These are phyloP conservation scores for Agrilus biguttatus DNA, from an alignment of 2,888 invertebrate species.

Conservation along the genomic window DNA sequence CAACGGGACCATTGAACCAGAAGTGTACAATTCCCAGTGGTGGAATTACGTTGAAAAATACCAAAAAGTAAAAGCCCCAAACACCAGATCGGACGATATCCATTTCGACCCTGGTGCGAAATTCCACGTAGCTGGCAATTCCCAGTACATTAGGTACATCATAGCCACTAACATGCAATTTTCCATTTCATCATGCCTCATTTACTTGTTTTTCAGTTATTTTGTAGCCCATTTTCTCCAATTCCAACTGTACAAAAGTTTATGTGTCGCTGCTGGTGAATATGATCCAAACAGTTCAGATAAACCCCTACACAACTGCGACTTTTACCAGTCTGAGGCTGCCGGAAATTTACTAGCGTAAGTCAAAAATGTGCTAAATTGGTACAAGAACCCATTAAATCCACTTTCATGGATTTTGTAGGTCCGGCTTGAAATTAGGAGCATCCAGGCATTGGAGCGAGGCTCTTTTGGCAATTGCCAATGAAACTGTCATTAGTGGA, in stretches of 20 bases:
- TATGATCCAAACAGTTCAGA: slow-evolving; percentile 35
- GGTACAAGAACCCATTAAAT: too few relatives aligned
- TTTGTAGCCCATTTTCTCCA: slow-evolving; percentile 58
- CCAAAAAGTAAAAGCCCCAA: slow-evolving; percentile 31
- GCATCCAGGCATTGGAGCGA: slow-evolving; percentile 39
- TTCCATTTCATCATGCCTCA: too few relatives aligned
- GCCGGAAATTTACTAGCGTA: slow-evolving; percentile 38
- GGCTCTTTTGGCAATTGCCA: slow-evolving; percentile 42
- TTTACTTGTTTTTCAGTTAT: slow-evolving; percentile 31
- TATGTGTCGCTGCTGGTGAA: slow-evolving; percentile 43
- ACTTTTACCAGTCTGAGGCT: slow-evolving; percentile 16
- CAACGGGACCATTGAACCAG: slow-evolving; percentile 26
- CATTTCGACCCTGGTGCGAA: slow-evolving; percentile 36
- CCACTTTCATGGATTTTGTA: slow-evolving; percentile 16
- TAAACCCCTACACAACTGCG: slow-evolving; percentile 17
- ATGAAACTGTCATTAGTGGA: slow-evolving; percentile 37
- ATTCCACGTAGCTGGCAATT: slow-evolving; percentile 30
- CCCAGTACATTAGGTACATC: slow-evolving; percentile 25
- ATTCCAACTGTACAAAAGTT: slow-evolving; percentile 59
- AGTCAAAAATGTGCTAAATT: too few relatives aligned
- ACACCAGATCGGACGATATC: slow-evolving; percentile 16
- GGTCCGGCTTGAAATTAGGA: slow-evolving; percentile 35
- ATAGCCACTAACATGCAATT: slow-evolving; percentile 2
- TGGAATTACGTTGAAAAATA: slow-evolving; percentile 23
- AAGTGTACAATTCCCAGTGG: slow-evolving; percentile 32